These are phyloP conservation scores for Archips xylosteana DNA, from an alignment of 2,888 invertebrate species.

Conservation along the genomic window DNA sequence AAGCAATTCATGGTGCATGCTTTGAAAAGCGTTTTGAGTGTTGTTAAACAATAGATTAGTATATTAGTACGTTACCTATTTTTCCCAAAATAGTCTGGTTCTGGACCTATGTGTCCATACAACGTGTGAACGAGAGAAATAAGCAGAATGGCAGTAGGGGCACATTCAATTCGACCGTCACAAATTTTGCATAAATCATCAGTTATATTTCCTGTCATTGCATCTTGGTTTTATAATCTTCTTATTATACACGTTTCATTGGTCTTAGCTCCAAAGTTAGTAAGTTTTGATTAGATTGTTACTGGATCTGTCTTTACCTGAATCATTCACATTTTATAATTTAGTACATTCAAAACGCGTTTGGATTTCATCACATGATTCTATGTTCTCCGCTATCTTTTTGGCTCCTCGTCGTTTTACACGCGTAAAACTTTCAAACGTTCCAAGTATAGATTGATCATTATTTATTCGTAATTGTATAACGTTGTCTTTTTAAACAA, in stretches of 20 bases:
- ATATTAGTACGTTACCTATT: slow-evolving; percentile 38
- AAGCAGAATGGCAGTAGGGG: slow-evolving; percentile 77
- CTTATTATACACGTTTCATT: slow-evolving; percentile 13
- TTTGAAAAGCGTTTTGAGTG: neutral
- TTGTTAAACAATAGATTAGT: neutral
- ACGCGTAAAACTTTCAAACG: neutral
- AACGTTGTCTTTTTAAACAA: neutral
- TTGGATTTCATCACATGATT: neutral
- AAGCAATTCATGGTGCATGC: no score
- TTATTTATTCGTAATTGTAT: neutral
- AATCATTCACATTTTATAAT: neutral
- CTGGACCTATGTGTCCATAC: slow-evolving; percentile 72
- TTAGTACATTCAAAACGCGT: neutral
- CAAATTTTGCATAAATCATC: slow-evolving; percentile 78
- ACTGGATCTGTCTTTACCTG: neutral
- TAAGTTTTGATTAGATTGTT: slow-evolving; percentile 6
- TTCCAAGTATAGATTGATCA: neutral
- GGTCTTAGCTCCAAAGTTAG: slow-evolving; percentile 13
- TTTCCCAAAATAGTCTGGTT: slow-evolving; percentile 71
- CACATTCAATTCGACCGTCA: slow-evolving; percentile 79
- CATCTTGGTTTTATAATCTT: slow-evolving; percentile 60
- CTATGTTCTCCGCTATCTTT: neutral
- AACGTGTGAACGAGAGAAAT: slow-evolving; percentile 76
- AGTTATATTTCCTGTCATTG: slow-evolving; percentile 74
- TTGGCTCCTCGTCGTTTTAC: neutral